Evolutionary conservation across 2,113 vertebrate genomes (phyloP).

Genomic region (Heliornis fulica): DNA sequence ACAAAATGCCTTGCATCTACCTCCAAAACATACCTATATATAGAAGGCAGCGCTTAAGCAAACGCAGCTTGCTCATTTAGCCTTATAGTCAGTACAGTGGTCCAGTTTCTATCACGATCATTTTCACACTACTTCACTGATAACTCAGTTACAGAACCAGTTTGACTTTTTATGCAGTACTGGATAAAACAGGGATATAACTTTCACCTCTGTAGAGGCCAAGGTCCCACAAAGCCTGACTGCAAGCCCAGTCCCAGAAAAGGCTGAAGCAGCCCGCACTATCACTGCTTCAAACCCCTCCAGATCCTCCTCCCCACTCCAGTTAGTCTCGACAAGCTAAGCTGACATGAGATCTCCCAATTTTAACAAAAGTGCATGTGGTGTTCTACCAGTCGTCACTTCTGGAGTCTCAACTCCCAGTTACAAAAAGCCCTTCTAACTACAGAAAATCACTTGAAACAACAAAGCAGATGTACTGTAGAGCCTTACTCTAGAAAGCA

Average conservation of each 20-base stretch:
- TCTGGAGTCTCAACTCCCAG: neutral
- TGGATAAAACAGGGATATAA: neutral
- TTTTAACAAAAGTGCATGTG: neutral
- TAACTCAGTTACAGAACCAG: neutral
- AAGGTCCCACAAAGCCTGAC: neutral
- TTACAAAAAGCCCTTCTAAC: neutral
- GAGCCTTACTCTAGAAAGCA: neutral
- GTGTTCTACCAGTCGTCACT: neutral
- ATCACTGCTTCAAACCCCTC: neutral
- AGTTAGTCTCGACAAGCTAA: neutral
- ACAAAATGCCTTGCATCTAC: neutral
- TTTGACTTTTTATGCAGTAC: rapidly evolving
- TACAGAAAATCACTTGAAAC: neutral
- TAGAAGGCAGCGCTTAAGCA: neutral
- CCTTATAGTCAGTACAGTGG: neutral
- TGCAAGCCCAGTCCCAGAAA: neutral
- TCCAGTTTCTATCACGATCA: neutral
- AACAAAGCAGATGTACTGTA: neutral
- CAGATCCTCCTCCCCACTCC: neutral
- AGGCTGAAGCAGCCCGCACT: neutral
- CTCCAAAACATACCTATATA: neutral
- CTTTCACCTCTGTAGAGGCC: neutral
- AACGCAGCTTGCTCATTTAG: neutral
- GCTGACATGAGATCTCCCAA: neutral
- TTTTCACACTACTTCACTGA: neutral